Conservation (phyloP, 2,888 invertebrate genomes). For the Eretmocerus hayati region DNA sequence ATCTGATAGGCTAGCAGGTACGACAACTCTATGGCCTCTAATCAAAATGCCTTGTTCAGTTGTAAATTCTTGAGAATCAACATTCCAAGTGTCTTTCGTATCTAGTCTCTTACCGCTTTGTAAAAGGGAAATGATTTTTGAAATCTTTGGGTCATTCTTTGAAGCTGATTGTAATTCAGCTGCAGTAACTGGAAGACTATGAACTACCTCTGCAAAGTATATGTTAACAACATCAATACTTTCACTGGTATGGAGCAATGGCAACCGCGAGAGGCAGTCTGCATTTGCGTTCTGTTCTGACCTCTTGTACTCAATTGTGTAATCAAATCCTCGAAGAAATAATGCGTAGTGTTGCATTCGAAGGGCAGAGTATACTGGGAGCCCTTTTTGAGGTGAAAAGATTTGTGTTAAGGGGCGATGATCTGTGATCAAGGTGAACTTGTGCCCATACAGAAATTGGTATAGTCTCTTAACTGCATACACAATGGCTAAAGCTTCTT, state of each 20-base stretch:
- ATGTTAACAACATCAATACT: constrained; percentile 16
- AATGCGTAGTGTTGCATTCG: constrained; percentile 28
- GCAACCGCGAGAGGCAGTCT: constrained; percentile 24
- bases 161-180: not conserved
- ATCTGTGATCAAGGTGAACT: no score
- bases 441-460: constrained; percentile 10
- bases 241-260: constrained; percentile 1
- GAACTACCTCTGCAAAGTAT: constrained; percentile 8
- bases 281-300: constrained; percentile 23
- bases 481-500: no score
- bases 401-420: constrained; percentile 13
- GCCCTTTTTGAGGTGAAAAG: constrained; percentile 18
- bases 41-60: no score
- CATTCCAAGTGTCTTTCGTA: no score
- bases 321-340: constrained; percentile 24
- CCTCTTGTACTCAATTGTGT: constrained; percentile 16
- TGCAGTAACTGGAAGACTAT: constrained; percentile 12
- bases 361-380: constrained; percentile 22
- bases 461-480: constrained; percentile 6
- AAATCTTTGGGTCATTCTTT: not conserved
- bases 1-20: not conserved
- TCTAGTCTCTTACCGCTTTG: not conserved
- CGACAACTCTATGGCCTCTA: no score
- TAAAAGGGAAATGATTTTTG: not conserved
- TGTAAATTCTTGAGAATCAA: no score